Conservation (phyloP, 2,113 vertebrate genomes). For the Coregonus clupeaformis region DNA sequence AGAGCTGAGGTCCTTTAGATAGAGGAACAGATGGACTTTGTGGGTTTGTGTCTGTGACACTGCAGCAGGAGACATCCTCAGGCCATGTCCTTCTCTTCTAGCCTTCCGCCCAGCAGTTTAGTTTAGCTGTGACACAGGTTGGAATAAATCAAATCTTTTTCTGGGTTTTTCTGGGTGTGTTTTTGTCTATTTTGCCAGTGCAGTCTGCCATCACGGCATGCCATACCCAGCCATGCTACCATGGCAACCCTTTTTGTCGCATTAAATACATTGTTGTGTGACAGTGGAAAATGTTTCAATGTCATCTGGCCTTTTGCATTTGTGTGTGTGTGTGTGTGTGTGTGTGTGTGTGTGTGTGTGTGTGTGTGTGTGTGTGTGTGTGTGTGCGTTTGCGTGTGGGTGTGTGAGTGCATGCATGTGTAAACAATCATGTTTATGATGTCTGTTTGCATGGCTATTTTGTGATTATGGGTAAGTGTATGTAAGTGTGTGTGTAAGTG, state of each 20-base stretch:
- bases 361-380: background rate
- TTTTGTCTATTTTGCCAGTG: too few relatives aligned
- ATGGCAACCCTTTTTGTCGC: too few relatives aligned
- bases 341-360: conserved; percentile 8
- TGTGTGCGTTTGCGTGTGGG: conserved; percentile 21
- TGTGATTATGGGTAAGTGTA: conserved; percentile 13
- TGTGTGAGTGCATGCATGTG: background rate
- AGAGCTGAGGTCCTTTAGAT: conserved; percentile 37
- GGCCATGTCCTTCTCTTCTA: conserved; percentile 20
- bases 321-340: background rate
- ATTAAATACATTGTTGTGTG: too few relatives aligned
- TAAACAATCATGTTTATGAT: background rate
- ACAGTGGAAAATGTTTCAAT: background rate
- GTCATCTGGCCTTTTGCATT: background rate
- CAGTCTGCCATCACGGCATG: too few relatives aligned
- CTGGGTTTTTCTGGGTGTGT: background rate
- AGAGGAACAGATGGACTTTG: conserved; percentile 56
- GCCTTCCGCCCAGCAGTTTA: conserved; percentile 3
- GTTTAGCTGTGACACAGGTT: conserved; percentile 12
- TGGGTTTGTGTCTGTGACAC: conserved; percentile 32
- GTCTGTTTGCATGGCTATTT: conserved; percentile 4
- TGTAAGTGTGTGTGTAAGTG: conserved; percentile 4
- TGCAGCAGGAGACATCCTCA: conserved; percentile 18
- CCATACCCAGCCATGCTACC: too few relatives aligned
- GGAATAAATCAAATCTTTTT: too few relatives aligned